phyloP scores from a whole-genome alignment of 30 jellyfish, hydroid and myxozoan species.

The Euphysa ruthae region DNA sequence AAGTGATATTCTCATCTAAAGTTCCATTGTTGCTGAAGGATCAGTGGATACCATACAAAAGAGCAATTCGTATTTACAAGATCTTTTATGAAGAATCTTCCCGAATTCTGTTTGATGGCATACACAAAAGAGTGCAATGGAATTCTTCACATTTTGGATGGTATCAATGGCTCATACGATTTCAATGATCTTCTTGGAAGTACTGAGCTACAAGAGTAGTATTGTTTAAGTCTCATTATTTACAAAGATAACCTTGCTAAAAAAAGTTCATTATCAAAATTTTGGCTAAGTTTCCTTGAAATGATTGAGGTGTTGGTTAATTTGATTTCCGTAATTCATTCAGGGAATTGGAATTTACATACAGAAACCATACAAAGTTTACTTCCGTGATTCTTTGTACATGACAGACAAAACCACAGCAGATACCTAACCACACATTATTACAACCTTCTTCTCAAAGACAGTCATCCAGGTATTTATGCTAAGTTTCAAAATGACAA shows the following conservation, averaged over 20 bases:
- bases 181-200: too few relatives aligned
- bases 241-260: background rate
- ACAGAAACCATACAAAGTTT: background rate
- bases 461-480: slow-evolving; percentile 8
- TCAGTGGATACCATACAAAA: slow-evolving; percentile 16
- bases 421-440: slow-evolving; percentile 10
- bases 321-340: background rate
- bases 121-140: too few relatives aligned
- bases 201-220: too few relatives aligned
- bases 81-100: background rate
- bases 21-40: slow-evolving; percentile 21
- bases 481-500: slow-evolving; percentile 12
- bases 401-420: slow-evolving; percentile 23
- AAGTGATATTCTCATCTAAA: background rate
- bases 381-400: slow-evolving; percentile 23
- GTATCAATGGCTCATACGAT: too few relatives aligned
- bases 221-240: too few relatives aligned
- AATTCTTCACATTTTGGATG: too few relatives aligned
- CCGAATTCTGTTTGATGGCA: background rate
- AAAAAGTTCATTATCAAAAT: too few relatives aligned
- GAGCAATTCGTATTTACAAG: slow-evolving; percentile 2
- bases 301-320: slow-evolving; percentile 18
- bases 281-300: slow-evolving; percentile 28
- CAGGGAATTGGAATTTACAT: slow-evolving; percentile 17
- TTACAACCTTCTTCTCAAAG: slow-evolving; percentile 3